These are phyloP conservation scores for Rambutsinella grinnellia DNA, from an alignment of 2,888 invertebrate genomes.

Conservation along the genomic window DNA sequence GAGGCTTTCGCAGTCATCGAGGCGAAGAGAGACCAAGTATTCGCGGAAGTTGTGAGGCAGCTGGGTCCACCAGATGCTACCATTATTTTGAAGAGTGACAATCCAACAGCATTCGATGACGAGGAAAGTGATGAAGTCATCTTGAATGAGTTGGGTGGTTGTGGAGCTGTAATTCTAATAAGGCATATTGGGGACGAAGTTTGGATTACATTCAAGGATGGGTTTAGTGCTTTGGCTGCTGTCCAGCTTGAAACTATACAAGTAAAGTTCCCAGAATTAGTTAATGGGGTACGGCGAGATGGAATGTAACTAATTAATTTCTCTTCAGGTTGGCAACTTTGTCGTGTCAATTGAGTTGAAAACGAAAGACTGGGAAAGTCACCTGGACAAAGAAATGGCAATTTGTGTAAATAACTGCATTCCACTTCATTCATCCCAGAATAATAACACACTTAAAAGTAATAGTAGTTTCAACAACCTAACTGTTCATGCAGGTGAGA, in stretches of 20 bases:
- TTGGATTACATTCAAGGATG: constrained; percentile 93
- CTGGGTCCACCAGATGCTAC: constrained; percentile 97
- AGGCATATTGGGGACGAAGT: constrained; percentile 90
- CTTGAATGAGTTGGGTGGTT: constrained; percentile 84
- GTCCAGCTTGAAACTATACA: constrained; percentile 72
- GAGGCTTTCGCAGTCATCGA: constrained; percentile 87
- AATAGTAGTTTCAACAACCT: constrained; percentile 63
- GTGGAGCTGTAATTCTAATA: constrained; percentile 91
- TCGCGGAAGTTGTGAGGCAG: constrained; percentile 86
- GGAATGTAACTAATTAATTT: background rate
- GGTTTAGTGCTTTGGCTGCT: constrained; percentile 87
- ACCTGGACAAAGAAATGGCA: constrained; percentile 85
- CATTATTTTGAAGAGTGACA: constrained; percentile 74
- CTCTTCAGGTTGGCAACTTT: constrained; percentile 69
- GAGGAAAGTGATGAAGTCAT: constrained; percentile 63
- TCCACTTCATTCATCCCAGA: constrained; percentile 72
- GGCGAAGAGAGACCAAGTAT: constrained; percentile 82
- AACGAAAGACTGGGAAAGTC: constrained; percentile 87
- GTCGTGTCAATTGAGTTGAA: constrained; percentile 80
- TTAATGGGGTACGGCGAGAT: background rate
- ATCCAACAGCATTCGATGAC: constrained; percentile 60
- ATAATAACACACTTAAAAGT: constrained; percentile 59
- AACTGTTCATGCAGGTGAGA: constrained; percentile 55
- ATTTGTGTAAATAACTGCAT: constrained; percentile 88
- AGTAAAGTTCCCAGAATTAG: too few species aligned